Base-by-base conservation (phyloP, 1,140 invertebrate species). In the Hylaeus volcanicus region DNA sequence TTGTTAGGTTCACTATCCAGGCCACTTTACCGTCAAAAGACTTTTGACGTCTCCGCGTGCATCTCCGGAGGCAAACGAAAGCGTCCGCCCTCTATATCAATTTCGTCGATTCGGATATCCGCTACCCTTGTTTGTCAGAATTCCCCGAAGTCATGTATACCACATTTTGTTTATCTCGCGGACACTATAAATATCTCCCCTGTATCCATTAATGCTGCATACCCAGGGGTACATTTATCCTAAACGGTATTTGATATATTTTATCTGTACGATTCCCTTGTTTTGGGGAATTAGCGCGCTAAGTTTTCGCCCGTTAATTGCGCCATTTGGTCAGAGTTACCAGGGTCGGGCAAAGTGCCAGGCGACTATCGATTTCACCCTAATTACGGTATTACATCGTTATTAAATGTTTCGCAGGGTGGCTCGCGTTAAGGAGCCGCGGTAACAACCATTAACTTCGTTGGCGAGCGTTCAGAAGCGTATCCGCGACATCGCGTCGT, bases 401-500 rank as follows among this genome's bases (percentile, higher is more conserved):
- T 64, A 82, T 53, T 79, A 63, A 79, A 72, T 69, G 48, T 69
- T 69, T 51, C 61, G 6, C 39, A 48, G n/a, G 5, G 12, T 26
- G 11, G 43, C 51, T 60, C 45, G 12, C 41, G n/a, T 74, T 60
- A 78, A 65, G 61, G 61, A 15, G 43, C 2, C 15, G 26, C 39
- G 51, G 58, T 41, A 70, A 66, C 68, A 12, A 41, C 60, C 53
- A 70, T 39, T 79, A 74, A 68, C 64, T 73, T 55, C 15, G n/a
- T 80, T 83, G 84, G 81, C 85, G 74, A 37, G 37, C 37, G 74
- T 86, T 83, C 81, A 86, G 73, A 56, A 64, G 12, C 60, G 12
- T 60, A 74, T n/a, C 55, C 68, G 45, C 14, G 51, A 65, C 37
- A 79, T 45, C 14, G 43, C 48, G 14, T 43, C 63, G 53, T 41